phyloP scores from a whole-genome alignment of 1,140 invertebrate genomes.

The Hypsibius dujardini region DNA sequence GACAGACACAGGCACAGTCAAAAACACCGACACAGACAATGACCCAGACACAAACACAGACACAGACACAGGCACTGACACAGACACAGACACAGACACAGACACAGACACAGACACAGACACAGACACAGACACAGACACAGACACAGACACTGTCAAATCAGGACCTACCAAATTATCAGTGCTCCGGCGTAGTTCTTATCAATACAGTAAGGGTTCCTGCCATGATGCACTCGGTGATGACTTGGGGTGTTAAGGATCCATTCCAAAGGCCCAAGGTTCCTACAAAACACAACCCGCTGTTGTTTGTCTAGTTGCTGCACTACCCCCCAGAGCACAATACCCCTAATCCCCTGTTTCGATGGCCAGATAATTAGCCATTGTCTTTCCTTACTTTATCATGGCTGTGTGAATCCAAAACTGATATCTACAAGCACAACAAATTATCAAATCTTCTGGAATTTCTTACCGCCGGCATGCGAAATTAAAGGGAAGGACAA shows the following conservation, averaged over 20 bases:
- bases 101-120: too few relatives aligned
- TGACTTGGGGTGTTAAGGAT: constrained; percentile 43
- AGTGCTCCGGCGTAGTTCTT: constrained; percentile 46
- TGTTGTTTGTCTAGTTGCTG: too few relatives aligned
- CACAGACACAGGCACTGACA: too few relatives aligned
- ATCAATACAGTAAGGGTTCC: constrained; percentile 46
- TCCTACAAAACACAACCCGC: constrained; percentile 31
- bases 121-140: too few relatives aligned
- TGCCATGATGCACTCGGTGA: constrained; percentile 44
- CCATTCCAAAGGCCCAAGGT: constrained; percentile 40
- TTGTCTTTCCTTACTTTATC: constrained; percentile 23
- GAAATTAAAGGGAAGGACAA: neutral
- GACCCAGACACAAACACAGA: too few relatives aligned
- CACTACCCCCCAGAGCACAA: too few relatives aligned
- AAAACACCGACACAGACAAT: too few relatives aligned
- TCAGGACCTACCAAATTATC: constrained; percentile 38
- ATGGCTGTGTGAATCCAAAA: constrained; percentile 39
- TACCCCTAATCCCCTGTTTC: too few relatives aligned
- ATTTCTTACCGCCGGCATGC: too few relatives aligned
- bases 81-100: too few relatives aligned
- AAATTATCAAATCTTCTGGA: neutral
- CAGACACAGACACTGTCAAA: too few relatives aligned
- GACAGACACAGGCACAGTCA: too few relatives aligned
- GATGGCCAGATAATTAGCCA: constrained; percentile 10
- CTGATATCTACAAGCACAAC: constrained; percentile 23